These are phyloP conservation scores for Margarornis squamiger DNA, from an alignment of 2,797 vertebrate genomes.

Conservation along the genomic window DNA sequence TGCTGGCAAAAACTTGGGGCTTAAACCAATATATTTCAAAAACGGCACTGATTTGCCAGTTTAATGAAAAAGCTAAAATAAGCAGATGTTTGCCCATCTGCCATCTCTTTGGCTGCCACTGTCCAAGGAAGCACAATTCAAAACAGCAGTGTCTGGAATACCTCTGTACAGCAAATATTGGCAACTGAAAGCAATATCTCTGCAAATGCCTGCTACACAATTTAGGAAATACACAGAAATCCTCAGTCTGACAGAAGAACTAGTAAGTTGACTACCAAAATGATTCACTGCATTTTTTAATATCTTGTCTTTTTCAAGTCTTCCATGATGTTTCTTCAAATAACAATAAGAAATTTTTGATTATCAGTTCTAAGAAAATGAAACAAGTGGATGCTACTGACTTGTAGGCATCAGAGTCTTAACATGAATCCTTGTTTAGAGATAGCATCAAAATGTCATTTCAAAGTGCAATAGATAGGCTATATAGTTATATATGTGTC, in stretches of 20 bases:
- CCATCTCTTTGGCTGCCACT: neutral
- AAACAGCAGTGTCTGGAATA: neutral
- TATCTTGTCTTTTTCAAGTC: neutral
- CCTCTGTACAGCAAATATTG: neutral
- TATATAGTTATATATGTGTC: neutral
- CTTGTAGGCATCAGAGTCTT: neutral
- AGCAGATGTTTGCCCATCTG: constrained; percentile 14
- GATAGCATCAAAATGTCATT: neutral
- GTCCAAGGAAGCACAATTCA: neutral
- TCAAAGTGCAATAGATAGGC: neutral
- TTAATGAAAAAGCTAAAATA: constrained; percentile 4
- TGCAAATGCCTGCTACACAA: neutral
- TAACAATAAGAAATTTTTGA: neutral
- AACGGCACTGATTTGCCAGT: neutral
- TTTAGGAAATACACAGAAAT: neutral
- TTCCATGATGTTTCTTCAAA: neutral
- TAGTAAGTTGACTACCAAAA: neutral
- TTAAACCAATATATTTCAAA: neutral
- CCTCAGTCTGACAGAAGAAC: neutral
- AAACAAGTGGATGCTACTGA: neutral
- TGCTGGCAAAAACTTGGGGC: neutral
- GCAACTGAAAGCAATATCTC: neutral
- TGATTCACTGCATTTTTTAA: neutral
- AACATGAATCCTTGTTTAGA: neutral
- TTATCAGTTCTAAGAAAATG: neutral